These are phyloP conservation scores for Cirrhinus mrigala DNA, from an alignment of 2,797 vertebrate species.

Conservation along the genomic window DNA sequence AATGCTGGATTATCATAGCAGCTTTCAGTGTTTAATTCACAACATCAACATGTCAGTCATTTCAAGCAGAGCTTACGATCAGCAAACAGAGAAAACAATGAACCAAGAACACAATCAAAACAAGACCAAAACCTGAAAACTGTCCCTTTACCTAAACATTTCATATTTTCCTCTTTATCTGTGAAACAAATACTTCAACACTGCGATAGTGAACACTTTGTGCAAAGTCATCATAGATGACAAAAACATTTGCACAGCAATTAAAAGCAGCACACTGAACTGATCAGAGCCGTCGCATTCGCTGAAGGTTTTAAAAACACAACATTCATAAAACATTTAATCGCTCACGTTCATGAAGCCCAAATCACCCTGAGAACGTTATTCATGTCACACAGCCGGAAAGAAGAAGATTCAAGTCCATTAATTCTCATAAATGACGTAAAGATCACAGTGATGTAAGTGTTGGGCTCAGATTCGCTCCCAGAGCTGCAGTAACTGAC, in stretches of 20 bases:
- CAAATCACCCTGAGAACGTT: background rate
- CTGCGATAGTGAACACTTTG: background rate
- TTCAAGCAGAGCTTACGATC: background rate
- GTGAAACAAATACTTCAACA: background rate
- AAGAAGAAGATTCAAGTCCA: background rate
- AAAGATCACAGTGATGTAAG: background rate
- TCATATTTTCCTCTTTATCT: background rate
- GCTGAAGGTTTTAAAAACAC: background rate
- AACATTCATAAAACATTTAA: background rate
- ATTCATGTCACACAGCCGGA: background rate
- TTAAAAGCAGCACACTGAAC: conserved; percentile 32
- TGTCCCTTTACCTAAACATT: background rate
- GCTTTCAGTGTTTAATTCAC: background rate
- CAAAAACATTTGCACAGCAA: conserved; percentile 46
- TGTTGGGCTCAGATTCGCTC: conserved; percentile 68
- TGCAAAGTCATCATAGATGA: conserved; percentile 55
- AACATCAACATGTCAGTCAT: background rate
- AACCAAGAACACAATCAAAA: background rate
- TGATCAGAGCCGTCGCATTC: background rate
- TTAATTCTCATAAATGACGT: background rate
- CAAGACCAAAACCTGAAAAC: background rate
- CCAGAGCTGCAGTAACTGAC: conserved; percentile 88
- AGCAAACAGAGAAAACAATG: background rate
- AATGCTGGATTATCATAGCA: background rate
- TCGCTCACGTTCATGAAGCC: background rate